These are phyloP conservation scores for Typhlichthys subterraneus DNA, from an alignment of 2,797 vertebrate genomes.

Conservation along the genomic window DNA sequence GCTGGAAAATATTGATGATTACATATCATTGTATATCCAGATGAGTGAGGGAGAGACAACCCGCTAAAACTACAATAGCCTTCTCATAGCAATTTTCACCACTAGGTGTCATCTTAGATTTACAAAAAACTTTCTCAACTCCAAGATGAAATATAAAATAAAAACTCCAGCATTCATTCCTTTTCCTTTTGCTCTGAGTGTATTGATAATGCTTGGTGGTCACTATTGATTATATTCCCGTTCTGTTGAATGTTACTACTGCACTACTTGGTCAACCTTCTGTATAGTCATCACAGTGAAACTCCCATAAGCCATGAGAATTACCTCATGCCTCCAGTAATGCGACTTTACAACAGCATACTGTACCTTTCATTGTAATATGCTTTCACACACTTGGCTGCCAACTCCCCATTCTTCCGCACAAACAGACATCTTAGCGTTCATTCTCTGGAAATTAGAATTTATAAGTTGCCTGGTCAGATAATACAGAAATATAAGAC, in stretches of 20 bases:
- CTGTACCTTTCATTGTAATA: too few relatives aligned
- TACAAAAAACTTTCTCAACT: neutral
- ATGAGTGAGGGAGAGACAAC: neutral
- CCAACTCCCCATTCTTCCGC: neutral
- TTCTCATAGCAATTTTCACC: conserved; percentile 24
- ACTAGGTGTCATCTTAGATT: conserved; percentile 67
- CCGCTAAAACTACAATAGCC: neutral
- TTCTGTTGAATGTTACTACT: too few relatives aligned
- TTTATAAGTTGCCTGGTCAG: neutral
- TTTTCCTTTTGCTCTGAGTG: neutral
- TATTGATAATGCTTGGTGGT: too few relatives aligned
- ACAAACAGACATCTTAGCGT: neutral
- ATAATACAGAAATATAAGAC: neutral
- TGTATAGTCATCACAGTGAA: too few relatives aligned
- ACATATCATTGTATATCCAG: neutral
- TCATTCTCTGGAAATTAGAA: neutral
- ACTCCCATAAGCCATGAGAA: too few relatives aligned
- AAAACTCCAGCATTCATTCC: too few relatives aligned
- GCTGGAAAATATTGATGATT: neutral
- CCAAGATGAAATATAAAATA: too few relatives aligned
- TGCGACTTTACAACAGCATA: too few relatives aligned
- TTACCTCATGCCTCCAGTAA: too few relatives aligned
- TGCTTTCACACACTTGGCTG: too few relatives aligned
- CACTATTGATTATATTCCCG: too few relatives aligned
- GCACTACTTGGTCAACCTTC: too few relatives aligned